Conservation (phyloP, 2,113 vertebrate species). For the Nycticebus coucang region DNA sequence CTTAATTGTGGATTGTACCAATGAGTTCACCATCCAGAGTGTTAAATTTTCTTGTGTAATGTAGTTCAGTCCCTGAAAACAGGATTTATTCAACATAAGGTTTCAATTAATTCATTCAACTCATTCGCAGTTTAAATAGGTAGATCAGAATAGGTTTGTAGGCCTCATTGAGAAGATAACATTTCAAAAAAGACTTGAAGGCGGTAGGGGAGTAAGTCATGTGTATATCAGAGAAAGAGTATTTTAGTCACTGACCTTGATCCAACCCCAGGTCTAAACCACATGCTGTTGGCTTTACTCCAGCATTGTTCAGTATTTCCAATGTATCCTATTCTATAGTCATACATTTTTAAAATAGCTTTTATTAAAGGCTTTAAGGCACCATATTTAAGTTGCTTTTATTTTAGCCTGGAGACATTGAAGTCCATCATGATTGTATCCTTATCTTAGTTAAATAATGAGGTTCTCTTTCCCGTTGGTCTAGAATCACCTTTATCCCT, state of each 20-base stretch:
- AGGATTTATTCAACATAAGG: slow-evolving; percentile 30
- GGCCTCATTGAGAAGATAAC: slow-evolving; percentile 14
- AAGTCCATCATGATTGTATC: background rate
- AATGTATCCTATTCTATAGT: background rate
- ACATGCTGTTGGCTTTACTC: slow-evolving; percentile 17
- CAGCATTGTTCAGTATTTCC: slow-evolving; percentile 16
- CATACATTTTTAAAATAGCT: slow-evolving; percentile 14
- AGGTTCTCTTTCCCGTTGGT: background rate
- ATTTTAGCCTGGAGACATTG: background rate
- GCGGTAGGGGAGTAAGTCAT: background rate
- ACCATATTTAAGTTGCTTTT: slow-evolving; percentile 29
- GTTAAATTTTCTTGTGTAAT: slow-evolving; percentile 40
- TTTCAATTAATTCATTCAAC: slow-evolving; percentile 55
- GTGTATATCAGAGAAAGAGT: background rate
- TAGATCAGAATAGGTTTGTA: slow-evolving; percentile 49
- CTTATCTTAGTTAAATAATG: slow-evolving; percentile 26
- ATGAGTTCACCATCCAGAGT: background rate
- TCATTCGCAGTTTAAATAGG: slow-evolving; percentile 35
- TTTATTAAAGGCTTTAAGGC: slow-evolving; percentile 27
- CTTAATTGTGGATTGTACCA: background rate
- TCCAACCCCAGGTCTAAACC: background rate
- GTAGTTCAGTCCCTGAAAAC: slow-evolving; percentile 10
- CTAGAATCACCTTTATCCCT: background rate
- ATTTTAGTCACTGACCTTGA: slow-evolving; percentile 47
- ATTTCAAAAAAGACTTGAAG: slow-evolving; percentile 46